These are phyloP conservation scores for Corythaeola cristata DNA, from an alignment of 2,113 vertebrate genomes.

Conservation along the genomic window DNA sequence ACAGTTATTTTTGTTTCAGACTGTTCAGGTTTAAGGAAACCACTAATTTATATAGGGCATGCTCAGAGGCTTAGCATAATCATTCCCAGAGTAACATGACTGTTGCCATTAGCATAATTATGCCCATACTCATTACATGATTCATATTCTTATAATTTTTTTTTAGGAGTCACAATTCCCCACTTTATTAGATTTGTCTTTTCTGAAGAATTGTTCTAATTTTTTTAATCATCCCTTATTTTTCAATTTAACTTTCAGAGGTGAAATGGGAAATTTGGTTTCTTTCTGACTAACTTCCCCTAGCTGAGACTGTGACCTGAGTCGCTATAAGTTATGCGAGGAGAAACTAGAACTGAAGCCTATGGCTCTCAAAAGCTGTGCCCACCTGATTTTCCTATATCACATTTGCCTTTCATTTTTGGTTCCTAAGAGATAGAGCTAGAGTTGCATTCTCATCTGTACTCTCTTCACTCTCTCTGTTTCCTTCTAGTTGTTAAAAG, in stretches of 20 bases:
- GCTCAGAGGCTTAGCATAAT: constrained; percentile 32
- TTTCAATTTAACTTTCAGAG: constrained; percentile 4
- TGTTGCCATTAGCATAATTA: constrained; percentile 52
- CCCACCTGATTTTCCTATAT: not conserved
- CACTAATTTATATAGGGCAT: constrained; percentile 26
- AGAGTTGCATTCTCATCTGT: not conserved
- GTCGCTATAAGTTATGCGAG: not conserved
- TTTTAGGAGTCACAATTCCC: constrained; percentile 25
- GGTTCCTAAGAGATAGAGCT: not conserved
- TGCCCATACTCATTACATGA: constrained; percentile 5
- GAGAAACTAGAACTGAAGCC: not conserved
- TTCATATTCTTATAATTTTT: constrained; percentile 10
- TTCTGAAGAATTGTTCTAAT: constrained; percentile 15
- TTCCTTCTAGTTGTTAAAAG: constrained; percentile 10
- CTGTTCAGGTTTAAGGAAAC: constrained; percentile 8
- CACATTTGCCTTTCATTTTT: not conserved
- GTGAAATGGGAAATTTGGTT: not conserved
- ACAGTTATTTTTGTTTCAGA: constrained; percentile 1
- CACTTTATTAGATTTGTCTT: constrained; percentile 40
- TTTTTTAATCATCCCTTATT: constrained; percentile 8
- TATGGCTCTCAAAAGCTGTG: not conserved
- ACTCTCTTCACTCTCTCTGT: not conserved
- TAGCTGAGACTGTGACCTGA: not conserved
- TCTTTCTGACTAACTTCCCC: not conserved
- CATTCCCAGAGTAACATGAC: constrained; percentile 23